These are phyloP conservation scores for Drosophila paranaensis DNA, from an alignment of 2,888 invertebrate genomes.

Conservation along the genomic window DNA sequence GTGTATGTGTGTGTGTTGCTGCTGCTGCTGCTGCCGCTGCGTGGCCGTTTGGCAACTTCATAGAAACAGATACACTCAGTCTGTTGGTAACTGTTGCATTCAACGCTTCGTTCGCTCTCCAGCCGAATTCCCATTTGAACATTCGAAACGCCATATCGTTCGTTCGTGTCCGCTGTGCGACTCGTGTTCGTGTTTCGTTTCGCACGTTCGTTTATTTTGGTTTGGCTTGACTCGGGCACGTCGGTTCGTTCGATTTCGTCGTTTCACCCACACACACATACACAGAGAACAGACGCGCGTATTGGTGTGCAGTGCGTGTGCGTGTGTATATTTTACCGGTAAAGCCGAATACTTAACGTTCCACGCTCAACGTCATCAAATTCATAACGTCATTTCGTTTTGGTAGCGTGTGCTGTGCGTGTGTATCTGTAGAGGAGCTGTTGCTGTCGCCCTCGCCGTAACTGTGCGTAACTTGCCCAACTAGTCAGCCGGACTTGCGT, in stretches of 20 bases:
- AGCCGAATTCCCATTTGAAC: conserved; percentile 34
- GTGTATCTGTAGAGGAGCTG: conserved; percentile 29
- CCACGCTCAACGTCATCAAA: conserved; percentile 63
- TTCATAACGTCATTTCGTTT: conserved; percentile 68
- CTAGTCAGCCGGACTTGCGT: conserved; percentile 59
- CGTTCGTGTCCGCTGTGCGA: conserved; percentile 19
- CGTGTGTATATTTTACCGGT: conserved; percentile 38
- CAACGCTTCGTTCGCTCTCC: conserved; percentile 82
- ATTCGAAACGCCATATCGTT: conserved; percentile 20
- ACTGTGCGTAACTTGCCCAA: conserved; percentile 11
- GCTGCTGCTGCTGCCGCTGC: conserved; percentile 68
- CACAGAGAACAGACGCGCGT: conserved; percentile 2
- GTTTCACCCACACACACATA: conserved; percentile 11
- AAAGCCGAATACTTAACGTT: conserved; percentile 48
- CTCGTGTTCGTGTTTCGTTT: conserved; percentile 27
- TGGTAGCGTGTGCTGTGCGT: conserved; percentile 47
- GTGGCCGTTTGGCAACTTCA: conserved; percentile 82
- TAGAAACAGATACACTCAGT: conserved; percentile 81
- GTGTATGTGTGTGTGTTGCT: conserved; percentile 31
- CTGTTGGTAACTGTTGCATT: conserved; percentile 85
- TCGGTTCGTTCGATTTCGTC: conserved; percentile 27
- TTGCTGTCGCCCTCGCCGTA: conserved; percentile 6
- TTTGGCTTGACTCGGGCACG: conserved; percentile 15
- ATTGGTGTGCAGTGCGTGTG: conserved; percentile 22
- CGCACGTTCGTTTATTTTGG: conserved; percentile 25